Percentiles rank a stretch among this genome's conserved stretches.
phyloP scores from a whole-genome alignment of 2,797 vertebrate genomes.

The Chaunax sp. region DNA sequence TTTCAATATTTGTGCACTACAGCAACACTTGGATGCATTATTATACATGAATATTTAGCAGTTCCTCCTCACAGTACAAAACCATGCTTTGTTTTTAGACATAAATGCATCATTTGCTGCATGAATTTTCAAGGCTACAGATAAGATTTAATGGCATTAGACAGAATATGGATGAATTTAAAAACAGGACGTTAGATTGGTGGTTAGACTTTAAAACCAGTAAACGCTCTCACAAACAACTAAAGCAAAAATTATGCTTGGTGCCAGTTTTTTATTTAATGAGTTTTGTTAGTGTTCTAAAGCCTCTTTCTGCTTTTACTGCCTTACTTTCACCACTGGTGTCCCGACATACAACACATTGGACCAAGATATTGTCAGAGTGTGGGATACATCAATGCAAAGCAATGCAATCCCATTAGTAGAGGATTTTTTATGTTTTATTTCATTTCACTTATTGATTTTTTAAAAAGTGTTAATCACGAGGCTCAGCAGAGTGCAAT shows the following conservation, averaged over 20 bases:
- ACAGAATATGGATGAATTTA: not conserved
- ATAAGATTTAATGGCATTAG: not conserved
- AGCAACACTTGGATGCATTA: conserved; percentile 5
- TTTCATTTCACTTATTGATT: conserved; percentile 25
- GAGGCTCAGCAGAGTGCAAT: conserved; percentile 74
- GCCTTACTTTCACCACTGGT: conserved; percentile 62
- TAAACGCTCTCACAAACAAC: not conserved
- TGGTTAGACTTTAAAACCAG: not conserved
- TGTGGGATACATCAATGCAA: conserved; percentile 46
- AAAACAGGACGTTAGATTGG: conserved; percentile 4
- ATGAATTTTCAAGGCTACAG: conserved; percentile 1
- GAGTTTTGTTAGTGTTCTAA: not conserved
- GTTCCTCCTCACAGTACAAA: conserved; percentile 2
- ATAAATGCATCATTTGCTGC: conserved; percentile 11
- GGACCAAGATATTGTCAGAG: conserved; percentile 69
- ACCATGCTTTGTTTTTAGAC: conserved; percentile 11
- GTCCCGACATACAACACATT: conserved; percentile 48
- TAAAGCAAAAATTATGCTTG: not conserved
- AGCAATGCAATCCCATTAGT: conserved; percentile 39
- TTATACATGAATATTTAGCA: not conserved
- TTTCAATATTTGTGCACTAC: conserved; percentile 37
- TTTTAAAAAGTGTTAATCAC: conserved; percentile 60
- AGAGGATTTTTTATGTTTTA: conserved; percentile 30
- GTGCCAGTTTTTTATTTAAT: not conserved
- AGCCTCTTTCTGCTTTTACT: conserved; percentile 22